phyloP scores from a whole-genome alignment of 2,888 invertebrate genomes.

The Philereme transversata region DNA sequence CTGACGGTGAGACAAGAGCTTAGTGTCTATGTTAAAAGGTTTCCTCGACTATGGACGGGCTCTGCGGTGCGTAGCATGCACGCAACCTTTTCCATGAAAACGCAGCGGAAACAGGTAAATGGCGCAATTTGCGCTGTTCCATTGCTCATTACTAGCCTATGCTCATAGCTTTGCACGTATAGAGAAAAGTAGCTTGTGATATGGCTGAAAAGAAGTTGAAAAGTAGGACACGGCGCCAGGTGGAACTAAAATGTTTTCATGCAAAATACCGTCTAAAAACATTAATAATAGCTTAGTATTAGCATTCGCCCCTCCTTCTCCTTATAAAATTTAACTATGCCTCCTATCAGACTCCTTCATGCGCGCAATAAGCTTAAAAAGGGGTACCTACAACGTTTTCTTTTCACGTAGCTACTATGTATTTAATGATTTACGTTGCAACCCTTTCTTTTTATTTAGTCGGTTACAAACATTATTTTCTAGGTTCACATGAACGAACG shows the following conservation, averaged over 20 bases:
- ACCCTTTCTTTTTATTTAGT: not conserved
- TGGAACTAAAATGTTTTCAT: too few species aligned
- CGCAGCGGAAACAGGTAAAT: conserved; percentile 59
- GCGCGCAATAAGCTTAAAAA: too few species aligned
- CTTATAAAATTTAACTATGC: too few species aligned
- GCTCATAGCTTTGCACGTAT: too few species aligned
- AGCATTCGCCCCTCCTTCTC: too few species aligned
- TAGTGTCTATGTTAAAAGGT: conserved; percentile 3
- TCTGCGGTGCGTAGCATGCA: conserved; percentile 8
- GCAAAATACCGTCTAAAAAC: too few species aligned
- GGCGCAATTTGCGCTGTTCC: conserved; percentile 50
- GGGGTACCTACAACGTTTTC: not conserved
- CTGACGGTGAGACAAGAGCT: not conserved
- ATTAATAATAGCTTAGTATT: too few species aligned
- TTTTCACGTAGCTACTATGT: not conserved
- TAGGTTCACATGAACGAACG: not conserved
- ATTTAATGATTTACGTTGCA: not conserved
- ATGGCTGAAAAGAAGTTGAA: not conserved
- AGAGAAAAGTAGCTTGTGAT: too few species aligned
- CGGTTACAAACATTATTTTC: not conserved
- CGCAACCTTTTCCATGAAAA: conserved; percentile 56
- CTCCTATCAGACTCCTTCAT: too few species aligned
- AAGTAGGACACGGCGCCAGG: not conserved
- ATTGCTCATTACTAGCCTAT: conserved; percentile 39
- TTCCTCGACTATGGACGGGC: not conserved